Evolutionary conservation across 2,888 invertebrate genomes (phyloP).

Genomic region (Nemapogon koenigi): DNA sequence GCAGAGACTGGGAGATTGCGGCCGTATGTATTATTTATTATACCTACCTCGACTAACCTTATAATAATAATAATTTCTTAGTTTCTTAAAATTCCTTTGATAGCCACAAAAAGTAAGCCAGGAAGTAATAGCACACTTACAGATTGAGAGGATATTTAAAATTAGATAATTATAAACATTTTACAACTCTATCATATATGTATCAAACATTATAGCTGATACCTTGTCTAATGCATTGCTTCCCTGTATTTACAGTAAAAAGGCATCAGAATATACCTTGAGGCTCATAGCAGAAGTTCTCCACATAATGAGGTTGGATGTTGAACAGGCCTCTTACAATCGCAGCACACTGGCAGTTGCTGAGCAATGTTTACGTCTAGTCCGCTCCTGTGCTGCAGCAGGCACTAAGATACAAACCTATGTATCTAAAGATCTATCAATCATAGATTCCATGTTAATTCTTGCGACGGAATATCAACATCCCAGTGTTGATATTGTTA

Average conservation of each 20-base stretch:
- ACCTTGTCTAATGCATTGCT: neutral
- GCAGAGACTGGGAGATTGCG: conserved; percentile 54
- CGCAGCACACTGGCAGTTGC: conserved; percentile 56
- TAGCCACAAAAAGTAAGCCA: no score
- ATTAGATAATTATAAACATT: neutral
- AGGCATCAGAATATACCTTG: conserved; percentile 57
- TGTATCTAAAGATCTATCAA: conserved; percentile 55
- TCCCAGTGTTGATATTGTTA: conserved; percentile 45
- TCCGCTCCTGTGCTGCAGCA: conserved; percentile 60
- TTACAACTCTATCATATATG: neutral
- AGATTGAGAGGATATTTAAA: neutral
- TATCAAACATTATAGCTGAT: no score
- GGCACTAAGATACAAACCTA: conserved; percentile 60
- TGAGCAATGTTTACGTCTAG: conserved; percentile 56
- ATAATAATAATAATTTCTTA: no score
- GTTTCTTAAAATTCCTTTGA: no score
- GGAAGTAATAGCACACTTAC: no score
- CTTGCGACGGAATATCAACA: conserved; percentile 53
- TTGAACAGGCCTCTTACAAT: conserved; percentile 53
- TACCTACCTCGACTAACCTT: no score
- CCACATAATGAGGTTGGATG: conserved; percentile 55
- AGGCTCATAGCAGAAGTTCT: conserved; percentile 56
- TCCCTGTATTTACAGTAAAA: conserved; percentile 36
- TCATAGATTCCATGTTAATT: conserved; percentile 54
- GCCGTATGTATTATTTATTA: conserved; percentile 36